These are phyloP conservation scores for Loxodonta africana DNA, from an alignment of 2,113 vertebrate species.

Conservation along the genomic window DNA sequence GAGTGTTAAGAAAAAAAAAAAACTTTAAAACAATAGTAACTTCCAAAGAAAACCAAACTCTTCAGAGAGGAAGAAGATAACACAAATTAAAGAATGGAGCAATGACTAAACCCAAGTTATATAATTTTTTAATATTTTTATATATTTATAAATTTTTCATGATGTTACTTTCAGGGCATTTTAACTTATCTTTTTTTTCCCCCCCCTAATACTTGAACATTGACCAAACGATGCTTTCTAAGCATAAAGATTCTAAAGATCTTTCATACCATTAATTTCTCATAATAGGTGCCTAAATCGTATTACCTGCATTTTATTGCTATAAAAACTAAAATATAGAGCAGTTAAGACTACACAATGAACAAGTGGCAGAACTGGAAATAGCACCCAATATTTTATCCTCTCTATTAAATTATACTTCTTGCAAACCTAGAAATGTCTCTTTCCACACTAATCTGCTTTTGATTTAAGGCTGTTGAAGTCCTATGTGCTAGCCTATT, in stretches of 20 bases:
- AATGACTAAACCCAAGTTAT: not conserved
- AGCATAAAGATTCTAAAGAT: conserved; percentile 48
- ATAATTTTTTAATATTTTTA: not conserved
- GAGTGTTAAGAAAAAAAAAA: not conserved
- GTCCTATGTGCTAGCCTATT: not conserved
- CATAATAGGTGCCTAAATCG: conserved; percentile 48
- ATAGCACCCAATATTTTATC: conserved; percentile 40
- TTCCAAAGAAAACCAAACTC: not conserved
- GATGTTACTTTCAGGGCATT: not conserved
- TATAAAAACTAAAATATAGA: conserved; percentile 58
- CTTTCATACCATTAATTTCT: conserved; percentile 62
- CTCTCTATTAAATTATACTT: conserved; percentile 20
- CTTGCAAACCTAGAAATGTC: not conserved
- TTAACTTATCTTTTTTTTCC: not conserved
- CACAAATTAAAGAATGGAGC: not conserved
- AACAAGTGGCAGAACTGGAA: conserved; percentile 26
- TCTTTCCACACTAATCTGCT: conserved; percentile 28
- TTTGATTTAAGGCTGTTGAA: not conserved
- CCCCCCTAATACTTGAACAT: not conserved
- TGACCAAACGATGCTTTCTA: conserved; percentile 2
- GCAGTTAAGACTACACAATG: conserved; percentile 19
- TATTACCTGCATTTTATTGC: conserved; percentile 67
- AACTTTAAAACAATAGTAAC: not conserved
- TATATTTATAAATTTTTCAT: conserved; percentile 7
- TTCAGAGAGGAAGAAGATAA: not conserved